A percentile compares a stretch with the other conserved stretches of the same genome.
These are phyloP conservation scores for Chrysochloris asiatica DNA, from an alignment of 2,113 vertebrate genomes.

Conservation along the genomic window DNA sequence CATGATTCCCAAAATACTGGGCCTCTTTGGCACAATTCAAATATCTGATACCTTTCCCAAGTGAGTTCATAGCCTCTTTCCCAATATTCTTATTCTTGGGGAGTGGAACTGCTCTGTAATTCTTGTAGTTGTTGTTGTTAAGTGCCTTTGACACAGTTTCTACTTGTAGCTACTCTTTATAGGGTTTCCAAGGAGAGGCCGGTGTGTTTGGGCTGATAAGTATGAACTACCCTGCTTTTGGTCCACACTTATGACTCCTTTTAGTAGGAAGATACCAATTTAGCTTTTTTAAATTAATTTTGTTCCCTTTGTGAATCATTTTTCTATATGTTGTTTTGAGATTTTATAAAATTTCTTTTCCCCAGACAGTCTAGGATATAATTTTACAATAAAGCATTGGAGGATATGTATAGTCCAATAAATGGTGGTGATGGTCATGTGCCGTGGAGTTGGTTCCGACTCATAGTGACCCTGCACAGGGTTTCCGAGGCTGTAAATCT, in stretches of 20 bases:
- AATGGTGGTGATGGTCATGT: too few species aligned
- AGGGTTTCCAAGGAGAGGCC: too few species aligned
- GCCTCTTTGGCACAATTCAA: neutral
- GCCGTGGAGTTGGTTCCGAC: too few species aligned
- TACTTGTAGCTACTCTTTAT: too few species aligned
- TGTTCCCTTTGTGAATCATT: constrained; percentile 34
- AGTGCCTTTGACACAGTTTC: too few species aligned
- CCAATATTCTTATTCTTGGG: constrained; percentile 30
- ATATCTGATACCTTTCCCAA: neutral
- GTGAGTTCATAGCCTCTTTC: neutral
- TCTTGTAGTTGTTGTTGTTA: too few species aligned
- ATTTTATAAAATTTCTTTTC: constrained; percentile 24
- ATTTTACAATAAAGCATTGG: neutral
- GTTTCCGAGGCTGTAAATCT: too few species aligned
- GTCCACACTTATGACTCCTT: too few species aligned
- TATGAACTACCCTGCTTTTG: too few species aligned
- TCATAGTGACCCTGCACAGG: too few species aligned
- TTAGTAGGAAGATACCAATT: constrained; percentile 16
- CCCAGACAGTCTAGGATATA: neutral
- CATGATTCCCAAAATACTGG: neutral
- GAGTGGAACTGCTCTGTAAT: neutral
- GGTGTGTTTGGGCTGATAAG: too few species aligned
- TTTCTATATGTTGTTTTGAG: constrained; percentile 18
- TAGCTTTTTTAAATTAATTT: neutral
- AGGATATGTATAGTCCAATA: neutral